phyloP scores from a whole-genome alignment of 2,888 invertebrate genomes.

The Troides aeacus region DNA sequence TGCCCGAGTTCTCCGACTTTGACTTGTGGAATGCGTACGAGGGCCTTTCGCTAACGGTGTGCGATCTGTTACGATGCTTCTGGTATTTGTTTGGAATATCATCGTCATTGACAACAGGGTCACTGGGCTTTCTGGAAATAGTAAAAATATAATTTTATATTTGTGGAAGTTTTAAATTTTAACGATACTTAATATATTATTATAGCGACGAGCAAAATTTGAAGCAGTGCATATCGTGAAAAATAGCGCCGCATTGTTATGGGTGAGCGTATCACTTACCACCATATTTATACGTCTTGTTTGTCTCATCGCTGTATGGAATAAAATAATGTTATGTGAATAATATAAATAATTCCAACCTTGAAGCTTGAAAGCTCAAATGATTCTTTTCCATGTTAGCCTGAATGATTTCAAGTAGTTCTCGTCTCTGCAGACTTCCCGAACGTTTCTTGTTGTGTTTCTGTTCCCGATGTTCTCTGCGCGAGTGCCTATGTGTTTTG shows the following conservation, averaged over 20 bases:
- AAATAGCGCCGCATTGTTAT: too few species aligned
- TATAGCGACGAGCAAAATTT: too few species aligned
- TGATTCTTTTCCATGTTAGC: constrained; percentile 96
- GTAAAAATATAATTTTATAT: not conserved
- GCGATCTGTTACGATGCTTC: constrained; percentile 73
- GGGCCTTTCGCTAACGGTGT: constrained; percentile 75
- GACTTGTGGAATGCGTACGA: constrained; percentile 62
- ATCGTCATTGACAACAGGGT: constrained; percentile 63
- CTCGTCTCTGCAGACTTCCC: constrained; percentile 88
- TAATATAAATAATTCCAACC: constrained; percentile 71
- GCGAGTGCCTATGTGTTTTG: constrained; percentile 61
- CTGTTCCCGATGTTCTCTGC: constrained; percentile 72
- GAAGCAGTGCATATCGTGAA: too few species aligned
- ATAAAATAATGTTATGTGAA: not conserved
- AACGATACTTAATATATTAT: too few species aligned
- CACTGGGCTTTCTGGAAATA: constrained; percentile 79
- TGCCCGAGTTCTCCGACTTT: constrained; percentile 63
- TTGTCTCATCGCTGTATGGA: not conserved
- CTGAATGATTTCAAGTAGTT: constrained; percentile 91
- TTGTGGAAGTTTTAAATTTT: not conserved
- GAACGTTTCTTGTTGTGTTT: constrained; percentile 82
- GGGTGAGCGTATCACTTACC: too few species aligned
- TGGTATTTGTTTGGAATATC: constrained; percentile 64
- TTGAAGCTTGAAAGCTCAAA: constrained; percentile 89
- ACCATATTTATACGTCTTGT: too few species aligned